Conservation (phyloP, 2,797 vertebrate genomes). For the Microcaecilia unicolor region DNA sequence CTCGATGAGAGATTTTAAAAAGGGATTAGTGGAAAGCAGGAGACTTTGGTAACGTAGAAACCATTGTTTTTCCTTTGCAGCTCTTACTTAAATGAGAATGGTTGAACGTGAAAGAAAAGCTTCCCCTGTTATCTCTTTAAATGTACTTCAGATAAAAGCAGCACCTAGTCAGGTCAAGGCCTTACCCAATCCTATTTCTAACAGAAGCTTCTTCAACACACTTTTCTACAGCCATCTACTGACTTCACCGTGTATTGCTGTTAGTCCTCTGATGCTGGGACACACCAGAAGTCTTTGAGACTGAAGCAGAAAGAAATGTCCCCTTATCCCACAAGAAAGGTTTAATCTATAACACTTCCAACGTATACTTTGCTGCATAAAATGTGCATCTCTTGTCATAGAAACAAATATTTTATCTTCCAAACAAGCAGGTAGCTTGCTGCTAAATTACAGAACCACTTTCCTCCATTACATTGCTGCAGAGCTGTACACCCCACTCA, state of each 20-base stretch:
- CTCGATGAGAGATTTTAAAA: background rate
- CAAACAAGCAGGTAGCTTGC: too few species aligned
- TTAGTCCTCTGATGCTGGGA: too few species aligned
- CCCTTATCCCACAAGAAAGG: too few species aligned
- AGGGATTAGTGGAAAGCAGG: slow-evolving; percentile 21
- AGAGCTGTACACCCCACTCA: too few species aligned
- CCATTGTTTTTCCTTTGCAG: slow-evolving; percentile 29
- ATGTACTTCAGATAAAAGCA: slow-evolving; percentile 70
- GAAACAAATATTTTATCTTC: too few species aligned
- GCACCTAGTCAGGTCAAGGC: slow-evolving; percentile 63
- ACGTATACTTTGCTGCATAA: too few species aligned
- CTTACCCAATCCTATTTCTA: slow-evolving; percentile 56
- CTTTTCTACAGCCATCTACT: slow-evolving; percentile 80
- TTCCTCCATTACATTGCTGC: too few species aligned
- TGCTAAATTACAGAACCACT: too few species aligned
- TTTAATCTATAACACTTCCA: too few species aligned
- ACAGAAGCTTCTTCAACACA: slow-evolving; percentile 40
- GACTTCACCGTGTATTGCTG: slow-evolving; percentile 57
- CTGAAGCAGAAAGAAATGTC: too few species aligned
- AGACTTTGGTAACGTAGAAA: slow-evolving; percentile 28
- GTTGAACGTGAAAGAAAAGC: slow-evolving; percentile 45
- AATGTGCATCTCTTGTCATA: too few species aligned
- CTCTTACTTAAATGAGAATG: slow-evolving; percentile 18
- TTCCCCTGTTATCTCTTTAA: slow-evolving; percentile 67
- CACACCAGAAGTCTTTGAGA: too few species aligned